phyloP scores from a whole-genome alignment of 2,888 invertebrate genomes.

The Acronicta aceris region DNA sequence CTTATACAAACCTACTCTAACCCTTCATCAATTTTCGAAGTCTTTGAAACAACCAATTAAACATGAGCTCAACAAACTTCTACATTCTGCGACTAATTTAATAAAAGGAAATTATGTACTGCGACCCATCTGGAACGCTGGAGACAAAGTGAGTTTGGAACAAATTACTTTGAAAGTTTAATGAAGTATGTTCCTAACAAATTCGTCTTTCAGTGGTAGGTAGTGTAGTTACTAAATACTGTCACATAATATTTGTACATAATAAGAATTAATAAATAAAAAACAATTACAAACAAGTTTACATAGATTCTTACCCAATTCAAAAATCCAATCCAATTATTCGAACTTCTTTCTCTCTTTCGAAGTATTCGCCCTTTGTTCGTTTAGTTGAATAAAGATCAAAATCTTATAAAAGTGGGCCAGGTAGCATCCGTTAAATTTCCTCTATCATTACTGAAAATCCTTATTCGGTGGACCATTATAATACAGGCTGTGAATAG shows the following conservation, averaged over 20 bases:
- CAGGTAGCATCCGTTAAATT: conserved; percentile 63
- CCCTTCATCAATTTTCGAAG: conserved; percentile 68
- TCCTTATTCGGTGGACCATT: conserved; percentile 55
- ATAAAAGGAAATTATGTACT: conserved; percentile 84
- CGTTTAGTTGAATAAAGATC: conserved; percentile 52
- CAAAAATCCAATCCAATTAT: too few relatives aligned
- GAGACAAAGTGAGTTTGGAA: conserved; percentile 86
- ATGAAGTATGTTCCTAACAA: conserved; percentile 75
- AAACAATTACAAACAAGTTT: not conserved
- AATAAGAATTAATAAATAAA: not conserved
- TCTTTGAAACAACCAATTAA: conserved; percentile 78
- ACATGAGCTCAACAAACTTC: conserved; percentile 81
- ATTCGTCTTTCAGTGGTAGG: conserved; percentile 49
- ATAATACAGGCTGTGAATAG: conserved; percentile 52
- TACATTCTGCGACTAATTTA: conserved; percentile 80
- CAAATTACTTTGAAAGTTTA: conserved; percentile 85
- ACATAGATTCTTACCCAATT: too few relatives aligned
- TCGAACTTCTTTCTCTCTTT: conserved; percentile 15
- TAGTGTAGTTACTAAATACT: conserved; percentile 11
- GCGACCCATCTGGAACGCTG: conserved; percentile 82
- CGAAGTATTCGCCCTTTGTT: conserved; percentile 39
- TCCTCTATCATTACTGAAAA: conserved; percentile 66
- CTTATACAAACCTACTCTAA: conserved; percentile 49
- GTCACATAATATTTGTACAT: not conserved
- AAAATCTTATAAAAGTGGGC: conserved; percentile 53